These are phyloP conservation scores for Tenrec ecaudatus DNA, from an alignment of 2,113 vertebrate species.

Conservation along the genomic window DNA sequence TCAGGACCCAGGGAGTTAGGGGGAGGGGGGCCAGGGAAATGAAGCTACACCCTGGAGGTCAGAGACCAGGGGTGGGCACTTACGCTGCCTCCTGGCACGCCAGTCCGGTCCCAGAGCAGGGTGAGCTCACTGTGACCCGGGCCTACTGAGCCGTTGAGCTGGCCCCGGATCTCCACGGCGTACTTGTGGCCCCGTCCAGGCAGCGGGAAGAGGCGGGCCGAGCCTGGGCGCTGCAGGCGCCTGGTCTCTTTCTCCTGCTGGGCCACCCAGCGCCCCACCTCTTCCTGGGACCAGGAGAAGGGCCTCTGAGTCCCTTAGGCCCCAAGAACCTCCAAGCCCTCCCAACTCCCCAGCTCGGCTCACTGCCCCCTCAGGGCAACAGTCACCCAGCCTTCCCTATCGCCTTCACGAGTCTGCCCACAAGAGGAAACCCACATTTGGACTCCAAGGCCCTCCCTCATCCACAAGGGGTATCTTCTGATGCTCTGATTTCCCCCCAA, in stretches of 20 bases:
- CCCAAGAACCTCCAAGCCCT: neutral
- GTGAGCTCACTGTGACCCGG: slow-evolving; percentile 95
- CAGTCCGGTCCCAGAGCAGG: slow-evolving; percentile 93
- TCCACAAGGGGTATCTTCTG: neutral
- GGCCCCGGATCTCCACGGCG: slow-evolving; percentile 92
- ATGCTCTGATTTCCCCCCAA: neutral
- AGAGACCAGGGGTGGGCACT: slow-evolving; percentile 76
- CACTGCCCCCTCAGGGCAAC: neutral
- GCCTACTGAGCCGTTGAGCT: slow-evolving; percentile 93
- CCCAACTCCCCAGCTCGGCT: neutral
- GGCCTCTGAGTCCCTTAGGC: neutral
- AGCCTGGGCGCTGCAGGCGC: slow-evolving; percentile 89
- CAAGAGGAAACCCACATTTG: neutral
- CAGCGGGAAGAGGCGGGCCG: slow-evolving; percentile 90
- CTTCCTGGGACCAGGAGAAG: slow-evolving; percentile 84
- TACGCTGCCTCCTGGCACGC: slow-evolving; percentile 92
- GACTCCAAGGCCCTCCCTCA: neutral
- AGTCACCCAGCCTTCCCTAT: neutral
- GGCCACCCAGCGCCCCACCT: slow-evolving; percentile 93
- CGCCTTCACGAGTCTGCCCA: neutral
- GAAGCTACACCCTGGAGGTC: neutral
- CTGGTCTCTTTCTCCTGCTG: slow-evolving; percentile 93
- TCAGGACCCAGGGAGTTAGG: neutral
- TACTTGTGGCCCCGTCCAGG: slow-evolving; percentile 93
- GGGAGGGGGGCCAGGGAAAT: neutral